A percentile compares a stretch with the other conserved stretches of the same genome.
Conservation (phyloP, 2,113 vertebrate species). For the Thomomys bottae region DNA sequence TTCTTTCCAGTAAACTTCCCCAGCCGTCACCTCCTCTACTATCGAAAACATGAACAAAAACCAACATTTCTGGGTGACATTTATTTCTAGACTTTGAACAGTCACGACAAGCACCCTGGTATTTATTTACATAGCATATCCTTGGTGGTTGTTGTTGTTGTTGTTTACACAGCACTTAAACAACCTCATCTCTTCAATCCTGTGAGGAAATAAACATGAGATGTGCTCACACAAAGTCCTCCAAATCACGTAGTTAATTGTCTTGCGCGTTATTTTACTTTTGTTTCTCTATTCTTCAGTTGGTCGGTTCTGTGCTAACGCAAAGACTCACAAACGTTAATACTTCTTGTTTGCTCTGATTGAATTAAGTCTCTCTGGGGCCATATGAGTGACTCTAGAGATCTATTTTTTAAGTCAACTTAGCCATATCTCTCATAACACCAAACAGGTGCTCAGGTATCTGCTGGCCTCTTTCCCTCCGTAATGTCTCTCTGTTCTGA, state of each 20-base stretch:
- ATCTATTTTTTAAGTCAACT: neutral
- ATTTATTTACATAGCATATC: neutral
- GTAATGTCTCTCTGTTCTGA: neutral
- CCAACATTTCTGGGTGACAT: neutral
- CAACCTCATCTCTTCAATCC: neutral
- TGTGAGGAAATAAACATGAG: neutral
- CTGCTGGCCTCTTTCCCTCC: neutral
- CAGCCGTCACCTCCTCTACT: fast-evolving
- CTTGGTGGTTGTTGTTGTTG: no score
- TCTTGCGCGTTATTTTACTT: neutral
- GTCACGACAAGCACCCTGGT: neutral
- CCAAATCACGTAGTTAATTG: neutral
- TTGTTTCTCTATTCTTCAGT: neutral
- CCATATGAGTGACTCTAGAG: neutral
- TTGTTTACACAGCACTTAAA: neutral
- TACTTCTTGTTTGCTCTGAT: conserved; percentile 7
- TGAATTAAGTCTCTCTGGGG: neutral
- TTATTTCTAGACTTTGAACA: neutral
- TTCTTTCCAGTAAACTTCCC: neutral
- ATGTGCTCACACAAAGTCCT: neutral
- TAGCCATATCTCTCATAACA: neutral
- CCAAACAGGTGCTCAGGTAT: neutral
- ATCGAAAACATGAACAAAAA: neutral
- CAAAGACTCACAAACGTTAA: conserved; percentile 12
- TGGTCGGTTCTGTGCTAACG: neutral